Evolutionary conservation across 1,140 invertebrate genomes (phyloP), one percentile per base, ranked within the genome.

Genomic region (Sitobion miscanthi): DNA sequence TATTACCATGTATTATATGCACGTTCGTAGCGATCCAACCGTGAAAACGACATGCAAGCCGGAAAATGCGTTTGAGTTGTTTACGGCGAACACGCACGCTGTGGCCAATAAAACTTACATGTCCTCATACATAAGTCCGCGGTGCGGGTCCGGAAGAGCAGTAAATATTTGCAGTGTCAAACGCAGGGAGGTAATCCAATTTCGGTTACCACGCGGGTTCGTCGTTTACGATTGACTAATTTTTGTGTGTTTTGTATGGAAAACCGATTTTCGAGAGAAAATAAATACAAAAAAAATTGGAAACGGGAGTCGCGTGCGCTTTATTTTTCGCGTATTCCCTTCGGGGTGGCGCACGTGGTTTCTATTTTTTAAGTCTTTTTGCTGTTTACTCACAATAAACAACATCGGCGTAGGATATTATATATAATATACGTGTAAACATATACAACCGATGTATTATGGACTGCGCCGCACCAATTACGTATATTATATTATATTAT

Each of bases 121-220:
- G 14, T 52, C 49, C 49, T 52, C 14, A 2, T 57, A 23, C 25
- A 9, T 14, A 30, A 9, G 47, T 45, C 17, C 8, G 47, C 47
- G n/a, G 47, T 52, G 42, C 4, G 35, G 45, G 21, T 85, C 20
- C 35, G 7, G 47, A 7, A n/a, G 54, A 82, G 82, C 30, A 42
- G 91, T 93, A 93, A 93, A 93, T 93, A 93, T 93, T 93, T 93
- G 49, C 91, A n/a, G 91, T 93, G 91, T 93, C 91, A 93, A 83
- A 86, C 82, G 35, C 91, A 93, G 82, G 21, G 82, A 83, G 62
- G 38, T 85, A 86, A 93, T 93, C 82, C 82, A 93, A 93, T 93
- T 92, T 82, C 21, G 77, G 91, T 52, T 23, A 38, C 47, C 4
- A 0, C 52, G 21, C 21, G 21, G 21, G 52, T 8, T 9, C 30